Percentiles rank a stretch among this genome's conserved stretches.
These are phyloP conservation scores for Hydra vulgaris DNA, from an alignment of 30 jellyfish, hydroid and myxozoan genomes.

Conservation along the genomic window DNA sequence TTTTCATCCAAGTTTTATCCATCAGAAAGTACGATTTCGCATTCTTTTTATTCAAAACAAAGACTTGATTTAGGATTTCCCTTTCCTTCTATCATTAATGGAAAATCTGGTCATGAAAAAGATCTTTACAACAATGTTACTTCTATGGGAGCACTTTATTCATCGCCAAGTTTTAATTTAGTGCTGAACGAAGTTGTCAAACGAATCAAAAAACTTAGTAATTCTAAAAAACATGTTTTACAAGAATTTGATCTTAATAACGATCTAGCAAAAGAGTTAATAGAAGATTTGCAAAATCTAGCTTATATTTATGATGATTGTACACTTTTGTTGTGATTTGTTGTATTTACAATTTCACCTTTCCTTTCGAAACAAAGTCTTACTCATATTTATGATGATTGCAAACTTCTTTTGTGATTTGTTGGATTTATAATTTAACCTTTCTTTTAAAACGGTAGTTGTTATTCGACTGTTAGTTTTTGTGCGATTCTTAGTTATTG, in stretches of 20 bases:
- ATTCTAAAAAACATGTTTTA: background rate
- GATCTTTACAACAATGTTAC: slow-evolving; percentile 14
- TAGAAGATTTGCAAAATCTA: slow-evolving; percentile 29
- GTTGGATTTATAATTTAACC: too few species aligned
- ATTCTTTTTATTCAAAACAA: slow-evolving; percentile 26
- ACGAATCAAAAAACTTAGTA: slow-evolving; percentile 27
- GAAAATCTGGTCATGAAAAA: background rate
- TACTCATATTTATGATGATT: too few species aligned
- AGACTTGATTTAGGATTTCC: slow-evolving; percentile 7
- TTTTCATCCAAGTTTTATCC: slow-evolving; percentile 17
- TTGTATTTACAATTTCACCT: too few species aligned
- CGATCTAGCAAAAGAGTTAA: slow-evolving; percentile 43
- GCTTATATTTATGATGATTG: slow-evolving; percentile 8
- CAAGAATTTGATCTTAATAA: slow-evolving; percentile 47
- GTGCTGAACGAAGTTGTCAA: slow-evolving; percentile 32
- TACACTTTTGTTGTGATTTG: too few species aligned
- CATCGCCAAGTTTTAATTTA: slow-evolving; percentile 35
- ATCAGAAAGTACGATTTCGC: slow-evolving; percentile 14
- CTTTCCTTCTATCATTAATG: slow-evolving; percentile 8
- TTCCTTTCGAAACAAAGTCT: too few species aligned
- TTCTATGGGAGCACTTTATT: slow-evolving; percentile 35
- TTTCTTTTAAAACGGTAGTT: too few species aligned
- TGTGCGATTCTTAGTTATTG: too few species aligned
- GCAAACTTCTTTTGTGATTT: too few species aligned
- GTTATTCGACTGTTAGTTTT: too few species aligned